Evolutionary conservation across 2,888 invertebrate genomes (phyloP).

Genomic region (Iphiclides podalirius): DNA sequence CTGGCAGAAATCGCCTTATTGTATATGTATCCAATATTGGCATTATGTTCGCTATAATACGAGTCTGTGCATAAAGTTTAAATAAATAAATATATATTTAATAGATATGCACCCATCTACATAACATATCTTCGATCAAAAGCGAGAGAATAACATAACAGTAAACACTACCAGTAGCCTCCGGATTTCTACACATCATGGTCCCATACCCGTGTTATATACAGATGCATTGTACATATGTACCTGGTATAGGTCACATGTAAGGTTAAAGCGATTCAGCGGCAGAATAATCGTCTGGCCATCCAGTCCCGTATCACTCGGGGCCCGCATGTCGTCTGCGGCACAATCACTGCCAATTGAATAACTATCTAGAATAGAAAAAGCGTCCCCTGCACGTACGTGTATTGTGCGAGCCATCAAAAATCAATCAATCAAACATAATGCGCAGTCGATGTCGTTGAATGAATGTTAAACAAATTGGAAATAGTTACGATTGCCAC

Average conservation of each 20-base stretch:
- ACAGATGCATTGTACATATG: neutral
- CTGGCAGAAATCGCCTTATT: too few species aligned
- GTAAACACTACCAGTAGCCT: neutral
- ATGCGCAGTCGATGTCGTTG: neutral
- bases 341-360: constrained; percentile 36
- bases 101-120: too few species aligned
- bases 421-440: constrained; percentile 18
- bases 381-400: neutral
- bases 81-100: too few species aligned
- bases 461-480: constrained; percentile 7
- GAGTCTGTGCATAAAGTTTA: too few species aligned
- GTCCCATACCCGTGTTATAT: too few species aligned
- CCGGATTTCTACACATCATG: too few species aligned
- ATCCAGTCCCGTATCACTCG: constrained; percentile 32
- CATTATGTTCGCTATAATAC: too few species aligned
- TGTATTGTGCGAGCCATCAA: constrained; percentile 13
- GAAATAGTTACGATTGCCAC: neutral
- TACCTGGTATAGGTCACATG: constrained; percentile 2
- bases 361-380: constrained; percentile 27
- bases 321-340: constrained; percentile 35
- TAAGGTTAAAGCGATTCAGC: constrained; percentile 11
- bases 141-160: too few species aligned
- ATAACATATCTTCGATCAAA: too few species aligned
- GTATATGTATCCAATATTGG: too few species aligned
- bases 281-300: constrained; percentile 26